Evolutionary conservation across 2,113 vertebrate species (phyloP).

Genomic region (Trogon surrucura): DNA sequence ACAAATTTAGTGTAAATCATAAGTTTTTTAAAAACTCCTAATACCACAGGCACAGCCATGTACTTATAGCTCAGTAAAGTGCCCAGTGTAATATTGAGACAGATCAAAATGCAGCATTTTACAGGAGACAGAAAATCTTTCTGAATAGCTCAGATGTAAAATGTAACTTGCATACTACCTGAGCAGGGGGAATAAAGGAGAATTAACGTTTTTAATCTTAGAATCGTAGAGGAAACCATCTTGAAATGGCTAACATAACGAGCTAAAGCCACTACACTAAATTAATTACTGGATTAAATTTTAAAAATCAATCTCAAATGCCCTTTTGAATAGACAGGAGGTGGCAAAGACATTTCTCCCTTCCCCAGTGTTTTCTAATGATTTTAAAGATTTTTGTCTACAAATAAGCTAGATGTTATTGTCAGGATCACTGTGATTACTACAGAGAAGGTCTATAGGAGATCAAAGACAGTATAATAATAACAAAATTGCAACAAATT

Average conservation of each 20-base stretch:
- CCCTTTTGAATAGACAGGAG: neutral
- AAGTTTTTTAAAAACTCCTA: neutral
- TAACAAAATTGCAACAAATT: neutral
- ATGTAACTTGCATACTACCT: neutral
- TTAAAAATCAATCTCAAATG: neutral
- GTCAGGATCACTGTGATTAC: neutral
- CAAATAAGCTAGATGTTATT: neutral
- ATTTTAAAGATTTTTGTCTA: neutral
- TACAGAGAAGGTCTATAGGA: neutral
- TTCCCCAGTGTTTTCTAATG: neutral
- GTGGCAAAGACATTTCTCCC: neutral
- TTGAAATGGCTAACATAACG: neutral
- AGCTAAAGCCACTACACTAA: neutral
- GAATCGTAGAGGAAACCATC: neutral
- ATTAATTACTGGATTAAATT: neutral
- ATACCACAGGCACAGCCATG: neutral
- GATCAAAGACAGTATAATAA: neutral
- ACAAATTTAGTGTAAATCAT: neutral
- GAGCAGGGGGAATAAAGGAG: neutral
- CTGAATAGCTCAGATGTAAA: neutral
- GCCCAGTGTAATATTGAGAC: neutral
- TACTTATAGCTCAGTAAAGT: neutral
- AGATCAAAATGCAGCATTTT: conserved; percentile 11
- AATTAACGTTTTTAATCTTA: neutral
- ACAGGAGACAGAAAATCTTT: neutral